These are phyloP conservation scores for rabbit (Oryctolagus cuniculus) DNA, from an alignment of 2,113 vertebrate genomes.

Conservation along the genomic window mOryCun1.1 NC_091453.1:4275001-4275500, in stretches of 20 bases:
- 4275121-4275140: neutral
- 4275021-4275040: too few species aligned
- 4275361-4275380: slow-evolving; percentile 13
- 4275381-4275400: neutral
- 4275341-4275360: slow-evolving; percentile 23
- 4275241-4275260: slow-evolving; percentile 5
- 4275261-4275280: slow-evolving; percentile 38
- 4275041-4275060: too few species aligned
- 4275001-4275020: too few species aligned
- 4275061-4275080: too few species aligned
- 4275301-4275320: neutral
- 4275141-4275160: neutral
- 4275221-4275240: slow-evolving; percentile 6
- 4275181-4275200: neutral
- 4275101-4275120: too few species aligned
- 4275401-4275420: slow-evolving; percentile 19
- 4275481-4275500: neutral
- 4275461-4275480: neutral
- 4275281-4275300: slow-evolving; percentile 25
- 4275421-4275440: neutral
- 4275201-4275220: slow-evolving; percentile 19
- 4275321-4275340: slow-evolving; percentile 38
- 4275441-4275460: neutral
- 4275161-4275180: neutral
- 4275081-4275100: too few species aligned